Evolutionary conservation across 2,797 vertebrate genomes (phyloP).

Genomic region (Falco naumanni): DNA sequence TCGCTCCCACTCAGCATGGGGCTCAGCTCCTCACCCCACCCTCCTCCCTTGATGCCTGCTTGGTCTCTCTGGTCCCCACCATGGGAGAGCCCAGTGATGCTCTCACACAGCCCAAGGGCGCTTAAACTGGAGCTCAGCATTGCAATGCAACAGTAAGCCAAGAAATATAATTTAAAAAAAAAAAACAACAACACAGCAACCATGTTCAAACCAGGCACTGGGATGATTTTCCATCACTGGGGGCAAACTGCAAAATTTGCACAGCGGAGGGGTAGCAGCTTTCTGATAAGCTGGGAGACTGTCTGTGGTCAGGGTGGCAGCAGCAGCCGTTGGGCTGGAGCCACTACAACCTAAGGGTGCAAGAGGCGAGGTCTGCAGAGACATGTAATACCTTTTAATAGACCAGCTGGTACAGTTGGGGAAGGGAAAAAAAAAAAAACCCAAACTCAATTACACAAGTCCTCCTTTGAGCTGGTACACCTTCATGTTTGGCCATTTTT

Average conservation of each 20-base stretch:
- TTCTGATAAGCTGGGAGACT: not conserved
- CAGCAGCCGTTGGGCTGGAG: not conserved
- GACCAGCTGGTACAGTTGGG: not conserved
- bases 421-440: rapidly evolving
- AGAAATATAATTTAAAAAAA: not conserved
- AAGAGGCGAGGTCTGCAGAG: not conserved
- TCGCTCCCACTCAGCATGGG: rapidly evolving
- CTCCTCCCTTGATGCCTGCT: not conserved
- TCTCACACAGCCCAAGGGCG: not conserved
- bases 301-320: not conserved
- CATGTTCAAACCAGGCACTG: not conserved
- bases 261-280: not conserved
- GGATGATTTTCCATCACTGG: not conserved
- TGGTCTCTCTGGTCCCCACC: not conserved
- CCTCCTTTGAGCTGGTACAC: conserved; percentile 29
- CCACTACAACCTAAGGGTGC: not conserved
- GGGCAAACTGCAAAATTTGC: not conserved
- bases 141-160: not conserved
- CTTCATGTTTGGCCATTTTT: conserved; percentile 26
- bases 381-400: conserved; percentile 35
- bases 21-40: not conserved
- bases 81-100: rapidly evolving
- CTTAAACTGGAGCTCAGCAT: not conserved
- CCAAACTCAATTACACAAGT: not conserved
- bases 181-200: not conserved